Evolutionary conservation across 2,797 vertebrate genomes (phyloP).

Genomic region (Pantherophis alleghaniensis): DNA sequence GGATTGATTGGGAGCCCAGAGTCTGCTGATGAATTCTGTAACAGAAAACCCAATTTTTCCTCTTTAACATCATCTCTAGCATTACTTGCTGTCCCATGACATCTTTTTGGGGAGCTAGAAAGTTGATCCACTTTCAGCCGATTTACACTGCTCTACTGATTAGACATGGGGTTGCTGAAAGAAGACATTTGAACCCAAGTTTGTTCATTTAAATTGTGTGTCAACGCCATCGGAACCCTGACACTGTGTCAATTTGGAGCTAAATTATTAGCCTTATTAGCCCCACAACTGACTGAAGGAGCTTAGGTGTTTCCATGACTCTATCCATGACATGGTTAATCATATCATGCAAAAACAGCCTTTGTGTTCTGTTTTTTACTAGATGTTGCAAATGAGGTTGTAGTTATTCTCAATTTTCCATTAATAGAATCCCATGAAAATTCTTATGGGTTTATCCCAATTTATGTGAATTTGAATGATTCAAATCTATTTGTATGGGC

Average conservation of each 20-base stretch:
- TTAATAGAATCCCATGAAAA: conserved; percentile 3
- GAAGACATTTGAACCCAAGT: not conserved
- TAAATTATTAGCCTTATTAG: not conserved
- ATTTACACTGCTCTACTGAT: not conserved
- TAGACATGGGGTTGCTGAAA: not conserved
- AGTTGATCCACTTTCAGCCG: not conserved
- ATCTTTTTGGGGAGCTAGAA: not conserved
- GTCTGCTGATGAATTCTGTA: not conserved
- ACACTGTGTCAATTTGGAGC: not conserved
- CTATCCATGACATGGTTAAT: not conserved
- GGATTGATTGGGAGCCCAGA: not conserved
- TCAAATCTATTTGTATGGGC: not conserved
- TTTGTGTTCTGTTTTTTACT: not conserved
- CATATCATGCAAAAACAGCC: not conserved
- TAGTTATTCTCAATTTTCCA: conserved; percentile 12
- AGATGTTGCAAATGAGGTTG: not conserved
- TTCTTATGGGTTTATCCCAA: not conserved
- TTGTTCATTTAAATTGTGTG: not conserved
- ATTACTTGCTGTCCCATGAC: not conserved
- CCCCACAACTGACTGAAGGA: not conserved
- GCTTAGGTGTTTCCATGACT: not conserved
- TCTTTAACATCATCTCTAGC: not conserved
- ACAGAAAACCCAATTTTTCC: not conserved
- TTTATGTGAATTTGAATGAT: not conserved
- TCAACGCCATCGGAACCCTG: too few relatives aligned